A percentile compares a stretch with the other conserved stretches of the same genome.
Conservation (phyloP, 1,140 invertebrate genomes). For the Vanessa tameamea region DNA sequence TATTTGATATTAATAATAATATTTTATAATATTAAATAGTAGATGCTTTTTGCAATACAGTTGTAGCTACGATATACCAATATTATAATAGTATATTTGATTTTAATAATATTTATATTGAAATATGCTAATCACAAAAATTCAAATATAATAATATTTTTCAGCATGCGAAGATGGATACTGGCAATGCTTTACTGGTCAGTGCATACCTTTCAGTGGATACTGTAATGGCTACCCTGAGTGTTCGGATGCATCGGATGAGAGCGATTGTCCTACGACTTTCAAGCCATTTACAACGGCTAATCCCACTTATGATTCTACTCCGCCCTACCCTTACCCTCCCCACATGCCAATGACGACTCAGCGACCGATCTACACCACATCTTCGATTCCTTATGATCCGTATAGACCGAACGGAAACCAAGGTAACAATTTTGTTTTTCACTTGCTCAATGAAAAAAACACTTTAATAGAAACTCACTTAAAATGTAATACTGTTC, state of each 20-base stretch:
- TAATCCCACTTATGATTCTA: conserved; percentile 2
- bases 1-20: no score
- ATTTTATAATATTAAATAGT: no score
- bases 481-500: no score
- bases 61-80: no score
- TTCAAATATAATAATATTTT: conserved; percentile 26
- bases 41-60: no score
- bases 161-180: conserved; percentile 72
- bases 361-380: conserved; percentile 21
- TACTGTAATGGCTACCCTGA: conserved; percentile 87
- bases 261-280: conserved; percentile 74
- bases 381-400: not conserved
- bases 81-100: no score
- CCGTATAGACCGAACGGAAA: not conserved
- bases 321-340: not conserved
- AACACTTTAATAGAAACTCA: no score
- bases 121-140: no score
- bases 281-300: conserved; percentile 23
- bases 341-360: conserved; percentile 3
- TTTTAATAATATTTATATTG: no score
- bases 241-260: conserved; percentile 89
- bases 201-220: conserved; percentile 84
- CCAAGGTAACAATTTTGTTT: conserved; percentile 3
- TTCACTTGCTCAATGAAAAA: not conserved
- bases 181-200: conserved; percentile 81